Percentiles rank a stretch among this genome's conserved stretches.
These are phyloP conservation scores for Drosophila bifasciata DNA, from an alignment of 1,140 invertebrate genomes.

Conservation along the genomic window DNA sequence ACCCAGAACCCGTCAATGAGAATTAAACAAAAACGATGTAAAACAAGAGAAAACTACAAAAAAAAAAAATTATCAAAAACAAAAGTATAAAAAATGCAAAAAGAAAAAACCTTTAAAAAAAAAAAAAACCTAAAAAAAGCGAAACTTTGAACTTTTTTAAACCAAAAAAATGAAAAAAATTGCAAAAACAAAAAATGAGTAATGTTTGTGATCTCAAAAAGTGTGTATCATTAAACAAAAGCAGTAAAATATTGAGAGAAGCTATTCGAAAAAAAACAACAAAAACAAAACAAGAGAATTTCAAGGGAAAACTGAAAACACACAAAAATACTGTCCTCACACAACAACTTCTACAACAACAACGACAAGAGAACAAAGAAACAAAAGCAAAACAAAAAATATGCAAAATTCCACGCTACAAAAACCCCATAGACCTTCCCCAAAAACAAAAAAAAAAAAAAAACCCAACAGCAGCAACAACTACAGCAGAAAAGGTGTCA, in stretches of 20 bases:
- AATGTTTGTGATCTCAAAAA: slow-evolving; percentile 83
- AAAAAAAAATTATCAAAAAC: slow-evolving; percentile 54
- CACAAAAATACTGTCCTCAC: slow-evolving; percentile 58
- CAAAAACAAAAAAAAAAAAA: slow-evolving; percentile 28
- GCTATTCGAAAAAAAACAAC: slow-evolving; percentile 43
- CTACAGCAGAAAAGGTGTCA: slow-evolving; percentile 37
- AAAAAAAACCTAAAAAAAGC: slow-evolving; percentile 45
- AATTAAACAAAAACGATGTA: slow-evolving; percentile 49
- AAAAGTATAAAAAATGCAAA: slow-evolving; percentile 76
- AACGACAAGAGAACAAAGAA: slow-evolving; percentile 47
- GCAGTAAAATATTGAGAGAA: slow-evolving; percentile 71
- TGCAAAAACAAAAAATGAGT: slow-evolving; percentile 47
- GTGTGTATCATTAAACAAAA: slow-evolving; percentile 81
- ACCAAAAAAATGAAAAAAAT: slow-evolving; percentile 50
- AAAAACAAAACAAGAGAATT: slow-evolving; percentile 31
- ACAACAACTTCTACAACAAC: slow-evolving; percentile 48
- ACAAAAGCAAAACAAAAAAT: slow-evolving; percentile 59
- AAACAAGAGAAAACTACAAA: slow-evolving; percentile 31
- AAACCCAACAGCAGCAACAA: slow-evolving; percentile 1
- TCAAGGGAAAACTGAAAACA: slow-evolving; percentile 50
- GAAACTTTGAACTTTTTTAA: slow-evolving; percentile 77
- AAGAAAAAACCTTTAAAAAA: slow-evolving; percentile 51
- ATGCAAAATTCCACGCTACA: slow-evolving; percentile 77
- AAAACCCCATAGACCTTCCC: slow-evolving; percentile 22
- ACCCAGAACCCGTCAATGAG: slow-evolving; percentile 71